Evolutionary conservation across 2,797 vertebrate species (phyloP).

Genomic region (Darevskia mixta): DNA sequence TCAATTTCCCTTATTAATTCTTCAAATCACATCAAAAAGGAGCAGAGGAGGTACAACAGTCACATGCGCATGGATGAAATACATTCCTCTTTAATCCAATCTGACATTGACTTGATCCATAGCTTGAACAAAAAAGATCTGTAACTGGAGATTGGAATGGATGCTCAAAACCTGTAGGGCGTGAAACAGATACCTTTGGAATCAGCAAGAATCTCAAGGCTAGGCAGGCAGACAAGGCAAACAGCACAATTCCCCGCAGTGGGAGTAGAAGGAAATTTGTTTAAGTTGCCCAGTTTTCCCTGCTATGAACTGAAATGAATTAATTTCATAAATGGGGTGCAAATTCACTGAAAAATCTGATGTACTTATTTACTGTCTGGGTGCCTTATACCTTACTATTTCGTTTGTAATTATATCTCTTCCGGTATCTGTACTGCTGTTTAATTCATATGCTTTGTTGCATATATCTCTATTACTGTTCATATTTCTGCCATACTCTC

Average conservation of each 20-base stretch:
- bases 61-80: background rate
- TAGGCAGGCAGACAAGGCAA: background rate
- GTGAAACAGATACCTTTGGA: background rate
- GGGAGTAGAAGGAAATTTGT: background rate
- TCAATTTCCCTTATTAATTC: constrained; percentile 2
- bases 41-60: background rate
- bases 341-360: background rate
- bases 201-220: background rate
- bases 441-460: no score
- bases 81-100: constrained; percentile 3
- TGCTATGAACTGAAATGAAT: background rate
- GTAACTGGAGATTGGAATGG: background rate
- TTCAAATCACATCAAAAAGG: constrained; percentile 11
- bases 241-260: background rate
- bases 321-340: background rate
- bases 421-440: background rate
- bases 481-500: no score
- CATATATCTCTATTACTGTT: no score
- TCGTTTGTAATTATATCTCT: background rate
- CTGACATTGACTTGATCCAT: constrained; percentile 3
- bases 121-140: background rate
- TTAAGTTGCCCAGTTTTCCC: background rate
- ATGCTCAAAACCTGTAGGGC: background rate
- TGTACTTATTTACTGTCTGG: background rate
- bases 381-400: no score